These are phyloP conservation scores for Lepidothrix coronata DNA, from an alignment of 2,113 vertebrate species.

Conservation along the genomic window DNA sequence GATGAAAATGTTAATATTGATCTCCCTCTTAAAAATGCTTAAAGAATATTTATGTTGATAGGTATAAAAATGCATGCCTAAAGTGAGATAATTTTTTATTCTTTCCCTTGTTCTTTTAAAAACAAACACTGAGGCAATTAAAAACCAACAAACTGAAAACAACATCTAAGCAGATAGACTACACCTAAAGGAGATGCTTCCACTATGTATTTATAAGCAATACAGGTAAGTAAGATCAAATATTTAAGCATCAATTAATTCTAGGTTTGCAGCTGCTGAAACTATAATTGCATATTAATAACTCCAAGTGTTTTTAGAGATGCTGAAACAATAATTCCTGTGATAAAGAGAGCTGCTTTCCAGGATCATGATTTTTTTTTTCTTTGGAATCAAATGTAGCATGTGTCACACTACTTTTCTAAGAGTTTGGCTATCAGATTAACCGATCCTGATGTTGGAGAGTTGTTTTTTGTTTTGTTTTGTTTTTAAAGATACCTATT, in stretches of 20 bases:
- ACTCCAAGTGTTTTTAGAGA: background rate
- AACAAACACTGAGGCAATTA: background rate
- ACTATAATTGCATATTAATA: slow-evolving; percentile 26
- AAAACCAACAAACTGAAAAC: background rate
- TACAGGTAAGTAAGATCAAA: slow-evolving; percentile 30
- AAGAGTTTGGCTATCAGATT: background rate
- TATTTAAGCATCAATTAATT: slow-evolving; percentile 60
- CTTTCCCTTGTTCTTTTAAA: background rate
- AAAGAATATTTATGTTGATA: background rate
- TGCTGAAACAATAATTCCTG: slow-evolving; percentile 17
- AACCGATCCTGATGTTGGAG: background rate
- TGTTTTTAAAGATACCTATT: background rate
- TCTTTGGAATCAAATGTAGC: background rate
- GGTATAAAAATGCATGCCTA: slow-evolving; percentile 11
- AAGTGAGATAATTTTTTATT: background rate
- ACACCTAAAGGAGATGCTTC: background rate
- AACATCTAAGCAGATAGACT: background rate
- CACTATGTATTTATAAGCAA: slow-evolving; percentile 1
- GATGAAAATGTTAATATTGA: background rate
- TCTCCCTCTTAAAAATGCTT: background rate
- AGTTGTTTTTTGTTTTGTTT: rapidly evolving
- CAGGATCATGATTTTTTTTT: background rate
- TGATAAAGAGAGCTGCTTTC: background rate
- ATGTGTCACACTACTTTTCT: background rate
- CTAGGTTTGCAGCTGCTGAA: slow-evolving; percentile 30